Percentiles rank a stretch among this genome's conserved stretches.
These are phyloP conservation scores for Chlorops oryzae DNA, from an alignment of 1,140 invertebrate genomes.

Conservation along the genomic window DNA sequence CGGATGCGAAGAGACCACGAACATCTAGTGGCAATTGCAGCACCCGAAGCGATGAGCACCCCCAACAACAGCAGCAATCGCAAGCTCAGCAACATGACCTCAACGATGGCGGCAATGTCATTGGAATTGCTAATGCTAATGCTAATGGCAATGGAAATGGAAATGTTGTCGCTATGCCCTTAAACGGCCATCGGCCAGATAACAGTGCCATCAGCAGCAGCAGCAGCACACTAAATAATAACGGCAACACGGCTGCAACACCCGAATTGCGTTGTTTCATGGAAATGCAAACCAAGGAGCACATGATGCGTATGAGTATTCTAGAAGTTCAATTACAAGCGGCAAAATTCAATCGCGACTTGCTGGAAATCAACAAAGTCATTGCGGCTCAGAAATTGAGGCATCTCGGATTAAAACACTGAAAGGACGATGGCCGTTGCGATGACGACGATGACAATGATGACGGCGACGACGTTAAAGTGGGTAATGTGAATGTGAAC, in stretches of 20 bases:
- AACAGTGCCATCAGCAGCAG: neutral
- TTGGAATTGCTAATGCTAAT: no score
- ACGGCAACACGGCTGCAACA: conserved; percentile 11
- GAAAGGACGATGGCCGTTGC: neutral
- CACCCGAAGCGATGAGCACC: conserved; percentile 23
- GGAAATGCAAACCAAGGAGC: conserved; percentile 47
- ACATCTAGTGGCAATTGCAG: no score
- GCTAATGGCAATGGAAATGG: no score
- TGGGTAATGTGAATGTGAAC: neutral
- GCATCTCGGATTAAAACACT: conserved; percentile 38
- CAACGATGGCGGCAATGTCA: conserved; percentile 2
- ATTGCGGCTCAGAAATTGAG: conserved; percentile 43
- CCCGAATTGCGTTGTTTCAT: conserved; percentile 40
- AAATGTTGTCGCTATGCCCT: neutral
- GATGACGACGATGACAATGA: neutral
- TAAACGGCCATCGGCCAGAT: conserved; percentile 9
- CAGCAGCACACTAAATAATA: neutral
- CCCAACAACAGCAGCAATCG: conserved; percentile 35
- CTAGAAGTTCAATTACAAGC: conserved; percentile 45
- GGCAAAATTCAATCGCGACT: conserved; percentile 44
- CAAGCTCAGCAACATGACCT: conserved; percentile 27
- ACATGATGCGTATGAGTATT: conserved; percentile 46
- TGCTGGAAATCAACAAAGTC: conserved; percentile 46
- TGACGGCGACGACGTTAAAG: conserved; percentile 13
- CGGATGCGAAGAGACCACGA: conserved; percentile 20